These are phyloP conservation scores for Menidia beryllina DNA, from an alignment of 2,113 vertebrate genomes.

Conservation along the genomic window DNA sequence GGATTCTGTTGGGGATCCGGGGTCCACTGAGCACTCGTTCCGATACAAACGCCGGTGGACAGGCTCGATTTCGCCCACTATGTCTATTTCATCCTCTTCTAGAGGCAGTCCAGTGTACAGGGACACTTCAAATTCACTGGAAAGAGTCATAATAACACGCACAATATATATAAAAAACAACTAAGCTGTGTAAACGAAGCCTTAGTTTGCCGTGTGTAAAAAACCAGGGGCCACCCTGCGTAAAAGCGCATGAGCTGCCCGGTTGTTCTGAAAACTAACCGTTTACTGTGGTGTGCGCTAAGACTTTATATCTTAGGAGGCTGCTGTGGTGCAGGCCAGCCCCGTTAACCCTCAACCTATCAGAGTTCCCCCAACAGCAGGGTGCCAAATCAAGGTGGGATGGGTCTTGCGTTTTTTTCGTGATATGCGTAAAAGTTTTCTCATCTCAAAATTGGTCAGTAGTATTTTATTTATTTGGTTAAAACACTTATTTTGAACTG, in stretches of 20 bases:
- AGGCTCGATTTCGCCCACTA: conserved; percentile 74
- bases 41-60: conserved; percentile 32
- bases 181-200: conserved; percentile 12
- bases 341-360: conserved; percentile 79
- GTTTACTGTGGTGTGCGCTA: conserved; percentile 33
- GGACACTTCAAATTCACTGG: conserved; percentile 69
- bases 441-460: conserved; percentile 10
- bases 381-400: conserved; percentile 60
- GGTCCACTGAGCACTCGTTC: conserved; percentile 43
- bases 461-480: too few relatives aligned
- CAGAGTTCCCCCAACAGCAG: conserved; percentile 70
- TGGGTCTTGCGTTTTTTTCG: conserved; percentile 17
- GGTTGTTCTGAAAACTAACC: not conserved
- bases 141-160: conserved; percentile 76
- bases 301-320: conserved; percentile 75
- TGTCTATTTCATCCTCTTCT: conserved; percentile 79
- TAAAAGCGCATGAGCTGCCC: conserved; percentile 44
- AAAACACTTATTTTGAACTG: too few relatives aligned
- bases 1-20: conserved; percentile 64
- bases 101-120: conserved; percentile 47
- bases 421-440: conserved; percentile 21
- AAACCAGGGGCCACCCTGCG: conserved; percentile 40
- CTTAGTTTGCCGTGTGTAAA: conserved; percentile 57
- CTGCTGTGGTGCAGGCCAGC: conserved; percentile 62
- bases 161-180: conserved; percentile 16